Conservation (phyloP, 2,888 invertebrate species). For the Rhamnusium bicolor region DNA sequence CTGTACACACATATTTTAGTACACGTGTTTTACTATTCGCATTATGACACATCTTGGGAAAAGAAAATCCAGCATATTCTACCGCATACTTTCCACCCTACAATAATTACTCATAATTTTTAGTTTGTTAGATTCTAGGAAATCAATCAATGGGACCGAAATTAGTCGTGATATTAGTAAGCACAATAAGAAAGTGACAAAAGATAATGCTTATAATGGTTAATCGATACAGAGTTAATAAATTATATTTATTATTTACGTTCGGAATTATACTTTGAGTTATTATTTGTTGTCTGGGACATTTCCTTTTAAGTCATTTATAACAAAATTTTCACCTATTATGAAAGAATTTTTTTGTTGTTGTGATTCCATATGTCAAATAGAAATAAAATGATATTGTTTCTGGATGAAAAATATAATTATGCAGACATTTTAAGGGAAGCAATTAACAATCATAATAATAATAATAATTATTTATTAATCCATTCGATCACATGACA, state of each 20-base stretch:
- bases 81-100: not conserved
- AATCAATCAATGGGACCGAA: constrained; percentile 48
- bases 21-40: no score
- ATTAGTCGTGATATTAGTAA: constrained; percentile 54
- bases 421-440: not conserved
- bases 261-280: constrained; percentile 40
- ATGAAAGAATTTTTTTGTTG: constrained; percentile 41
- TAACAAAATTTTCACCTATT: constrained; percentile 44
- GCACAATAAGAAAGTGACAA: constrained; percentile 60
- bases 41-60: no score
- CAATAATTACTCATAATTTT: constrained; percentile 26
- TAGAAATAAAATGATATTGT: constrained; percentile 16
- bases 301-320: constrained; percentile 44
- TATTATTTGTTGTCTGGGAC: constrained; percentile 44
- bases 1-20: no score
- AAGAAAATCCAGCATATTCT: no score
- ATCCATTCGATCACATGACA: no score
- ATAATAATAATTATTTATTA: no score
- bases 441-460: no score
- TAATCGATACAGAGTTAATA: constrained; percentile 61
- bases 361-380: constrained; percentile 31
- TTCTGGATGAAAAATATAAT: not conserved
- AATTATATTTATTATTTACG: constrained; percentile 53
- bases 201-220: constrained; percentile 60
- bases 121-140: constrained; percentile 28